Evolutionary conservation across 2,888 invertebrate species (phyloP).

Genomic region (Drosophila niveifrons): DNA sequence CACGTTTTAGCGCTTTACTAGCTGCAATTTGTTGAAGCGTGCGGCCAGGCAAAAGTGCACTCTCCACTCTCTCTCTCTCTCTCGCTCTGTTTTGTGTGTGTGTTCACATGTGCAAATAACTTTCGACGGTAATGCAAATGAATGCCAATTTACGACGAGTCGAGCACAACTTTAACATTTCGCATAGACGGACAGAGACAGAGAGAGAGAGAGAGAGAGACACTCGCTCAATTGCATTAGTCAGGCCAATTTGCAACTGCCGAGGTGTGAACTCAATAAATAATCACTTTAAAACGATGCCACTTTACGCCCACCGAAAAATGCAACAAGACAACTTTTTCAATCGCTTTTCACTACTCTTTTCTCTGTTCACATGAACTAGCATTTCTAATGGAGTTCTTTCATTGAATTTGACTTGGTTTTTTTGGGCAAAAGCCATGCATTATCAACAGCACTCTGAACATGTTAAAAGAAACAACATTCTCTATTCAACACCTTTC

Average conservation of each 20-base stretch:
- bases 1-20: constrained; percentile 75
- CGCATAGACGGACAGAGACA: constrained; percentile 10
- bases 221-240: constrained; percentile 56
- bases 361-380: background rate
- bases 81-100: background rate
- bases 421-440: background rate
- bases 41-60: constrained; percentile 65
- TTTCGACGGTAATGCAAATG: constrained; percentile 78
- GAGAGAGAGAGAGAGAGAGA: background rate
- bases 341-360: background rate
- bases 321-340: background rate
- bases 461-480: background rate
- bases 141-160: constrained; percentile 75
- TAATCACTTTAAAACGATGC: constrained; percentile 33
- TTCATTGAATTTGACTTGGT: background rate
- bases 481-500: too few relatives aligned
- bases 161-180: constrained; percentile 24
- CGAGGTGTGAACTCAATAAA: constrained; percentile 66
- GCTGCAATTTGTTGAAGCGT: constrained; percentile 73
- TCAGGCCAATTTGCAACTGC: constrained; percentile 58
- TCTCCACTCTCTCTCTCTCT: background rate
- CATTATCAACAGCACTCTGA: background rate
- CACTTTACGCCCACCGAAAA: constrained; percentile 1
- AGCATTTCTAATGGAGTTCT: background rate
- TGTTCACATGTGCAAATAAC: constrained; percentile 73